Evolutionary conservation across 1,140 invertebrate genomes (phyloP).

Genomic region (Sesamia nonagrioides): DNA sequence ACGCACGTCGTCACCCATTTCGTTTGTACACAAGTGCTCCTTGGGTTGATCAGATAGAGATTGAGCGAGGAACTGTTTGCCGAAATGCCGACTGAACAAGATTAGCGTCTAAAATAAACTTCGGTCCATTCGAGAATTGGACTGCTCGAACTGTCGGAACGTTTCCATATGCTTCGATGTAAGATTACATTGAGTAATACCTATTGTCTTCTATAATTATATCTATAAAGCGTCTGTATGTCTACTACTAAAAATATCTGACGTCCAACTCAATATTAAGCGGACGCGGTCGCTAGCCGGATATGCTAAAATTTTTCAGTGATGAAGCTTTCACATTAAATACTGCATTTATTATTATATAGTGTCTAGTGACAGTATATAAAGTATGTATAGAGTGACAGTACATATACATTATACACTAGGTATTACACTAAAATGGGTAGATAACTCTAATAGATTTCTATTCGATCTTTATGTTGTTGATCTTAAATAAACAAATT

Average conservation of each 20-base stretch:
- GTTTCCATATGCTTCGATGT: constrained; percentile 49
- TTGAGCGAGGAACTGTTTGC: constrained; percentile 66
- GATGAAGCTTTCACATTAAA: neutral
- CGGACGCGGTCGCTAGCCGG: neutral
- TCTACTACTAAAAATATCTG: constrained; percentile 34
- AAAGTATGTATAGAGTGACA: no score
- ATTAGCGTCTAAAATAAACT: constrained; percentile 77
- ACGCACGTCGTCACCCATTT: constrained; percentile 59
- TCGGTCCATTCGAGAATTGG: constrained; percentile 73
- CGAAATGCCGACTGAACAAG: constrained; percentile 54
- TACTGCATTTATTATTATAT: neutral
- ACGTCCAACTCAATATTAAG: constrained; percentile 23
- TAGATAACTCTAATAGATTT: no score
- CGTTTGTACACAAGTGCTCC: constrained; percentile 53
- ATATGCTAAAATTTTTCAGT: constrained; percentile 17
- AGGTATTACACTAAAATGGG: no score
- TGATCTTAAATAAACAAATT: no score
- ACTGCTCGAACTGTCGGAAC: constrained; percentile 62
- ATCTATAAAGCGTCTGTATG: neutral
- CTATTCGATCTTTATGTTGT: no score
- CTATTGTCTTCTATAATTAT: constrained; percentile 42
- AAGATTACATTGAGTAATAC: constrained; percentile 40
- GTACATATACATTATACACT: no score
- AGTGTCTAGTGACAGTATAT: neutral
- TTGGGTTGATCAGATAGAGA: constrained; percentile 59